Evolutionary conservation across 2,113 vertebrate genomes (phyloP).

Genomic region (Isurus oxyrinchus): DNA sequence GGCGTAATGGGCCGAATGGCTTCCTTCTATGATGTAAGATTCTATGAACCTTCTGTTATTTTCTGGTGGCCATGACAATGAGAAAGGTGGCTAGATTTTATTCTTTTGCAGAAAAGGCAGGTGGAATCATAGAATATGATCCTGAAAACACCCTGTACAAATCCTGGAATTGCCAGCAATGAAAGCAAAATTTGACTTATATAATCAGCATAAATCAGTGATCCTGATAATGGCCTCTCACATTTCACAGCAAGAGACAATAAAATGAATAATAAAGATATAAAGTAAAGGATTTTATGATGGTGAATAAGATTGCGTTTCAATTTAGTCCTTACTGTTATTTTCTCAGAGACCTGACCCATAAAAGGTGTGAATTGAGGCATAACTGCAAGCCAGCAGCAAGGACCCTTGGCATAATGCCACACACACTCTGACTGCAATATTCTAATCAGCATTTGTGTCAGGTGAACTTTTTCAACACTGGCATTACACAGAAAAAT

Average conservation of each 20-base stretch:
- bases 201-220: background rate
- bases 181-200: background rate
- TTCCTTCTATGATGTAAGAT: background rate
- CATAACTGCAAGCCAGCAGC: background rate
- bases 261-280: background rate
- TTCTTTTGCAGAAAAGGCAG: background rate
- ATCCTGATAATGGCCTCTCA: background rate
- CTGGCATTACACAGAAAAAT: background rate
- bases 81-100: background rate
- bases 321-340: slow-evolving; percentile 6
- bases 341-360: background rate
- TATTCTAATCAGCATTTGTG: background rate
- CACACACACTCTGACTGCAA: background rate
- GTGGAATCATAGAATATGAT: background rate
- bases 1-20: background rate
- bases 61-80: background rate
- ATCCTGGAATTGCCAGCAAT: background rate
- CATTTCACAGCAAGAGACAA: background rate
- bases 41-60: background rate
- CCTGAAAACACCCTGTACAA: background rate
- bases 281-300: background rate
- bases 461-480: background rate
- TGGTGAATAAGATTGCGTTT: background rate
- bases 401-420: background rate
- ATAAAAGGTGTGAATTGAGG: background rate